Evolutionary conservation across 2,888 invertebrate genomes (phyloP), one percentile per base, ranked within the genome.

Genomic region (Galerucella calmariensis): DNA sequence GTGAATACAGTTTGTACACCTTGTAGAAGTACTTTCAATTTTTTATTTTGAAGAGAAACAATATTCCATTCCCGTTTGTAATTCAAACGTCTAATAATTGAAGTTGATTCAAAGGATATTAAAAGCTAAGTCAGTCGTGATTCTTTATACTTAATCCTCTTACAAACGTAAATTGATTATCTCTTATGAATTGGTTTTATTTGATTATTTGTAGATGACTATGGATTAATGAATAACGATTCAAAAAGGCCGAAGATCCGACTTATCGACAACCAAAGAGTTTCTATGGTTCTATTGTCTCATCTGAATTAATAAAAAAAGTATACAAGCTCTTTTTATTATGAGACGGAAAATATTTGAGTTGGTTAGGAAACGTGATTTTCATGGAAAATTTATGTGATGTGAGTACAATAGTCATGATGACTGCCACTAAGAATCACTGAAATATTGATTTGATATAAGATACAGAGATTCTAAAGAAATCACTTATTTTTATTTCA

Each of bases 21-120:
- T 48, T 48, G 48, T 48, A 48, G 3, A 48, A 48, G 48, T 48
- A 8, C 35, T 48, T 48, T 48, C 10, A 12, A 14, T 11, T 46
- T 46, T 12, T 11, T 11, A 2, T 46, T 48, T 12, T 48, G 10
- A 11, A 14, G 3, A 12, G 12, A 48, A 48, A 48, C 14, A 48
- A 48, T 48, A 48, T 48, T 48, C 48, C 48, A 74, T 74, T 51
- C 65, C 74, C 51, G 62, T 56, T 53, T 58, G 53, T 72, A 66
- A 75, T 75, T 74, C 72, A 72, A 75, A 69, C 72, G 72, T 72
- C 75, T 72, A 72, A 69, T 72, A 72, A 69, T 75, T 75, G 72
- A 58, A 72, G 69, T 72, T 56, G 72, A 72, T 75, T 75, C 67
- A 59, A 69, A 69, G 16, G 67, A 72, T 72, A 72, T 70, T 67